Conservation (phyloP, 2,113 vertebrate species). For the Corynorhinus townsendii region DNA sequence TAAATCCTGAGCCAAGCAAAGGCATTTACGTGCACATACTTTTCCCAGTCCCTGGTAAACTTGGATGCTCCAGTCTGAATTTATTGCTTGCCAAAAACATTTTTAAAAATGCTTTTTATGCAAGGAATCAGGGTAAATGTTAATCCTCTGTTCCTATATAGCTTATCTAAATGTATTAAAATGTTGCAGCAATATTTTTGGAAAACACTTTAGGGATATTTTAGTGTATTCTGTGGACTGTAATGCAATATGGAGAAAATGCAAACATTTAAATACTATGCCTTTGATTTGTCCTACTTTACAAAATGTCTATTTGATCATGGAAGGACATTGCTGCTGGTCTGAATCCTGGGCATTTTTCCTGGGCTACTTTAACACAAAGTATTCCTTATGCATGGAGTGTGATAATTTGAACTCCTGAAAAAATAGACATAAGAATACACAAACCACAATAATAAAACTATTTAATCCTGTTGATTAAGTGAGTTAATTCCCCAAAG, state of each 20-base stretch:
- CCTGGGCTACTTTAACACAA: background rate
- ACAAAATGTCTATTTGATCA: background rate
- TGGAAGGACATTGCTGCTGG: background rate
- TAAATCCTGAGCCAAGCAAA: background rate
- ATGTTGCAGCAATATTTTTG: background rate
- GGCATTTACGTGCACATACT: background rate
- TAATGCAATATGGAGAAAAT: background rate
- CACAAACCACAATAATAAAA: background rate
- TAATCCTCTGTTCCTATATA: background rate
- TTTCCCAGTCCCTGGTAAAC: background rate
- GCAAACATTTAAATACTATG: background rate
- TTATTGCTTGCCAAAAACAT: background rate
- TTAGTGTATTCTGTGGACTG: background rate
- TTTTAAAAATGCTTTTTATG: background rate
- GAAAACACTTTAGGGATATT: background rate
- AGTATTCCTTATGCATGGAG: background rate
- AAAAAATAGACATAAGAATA: background rate
- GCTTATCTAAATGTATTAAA: background rate
- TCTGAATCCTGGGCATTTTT: background rate
- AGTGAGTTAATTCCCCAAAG: background rate
- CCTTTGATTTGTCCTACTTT: background rate
- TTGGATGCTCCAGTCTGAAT: background rate
- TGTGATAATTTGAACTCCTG: background rate
- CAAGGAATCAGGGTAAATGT: background rate
- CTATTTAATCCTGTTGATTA: background rate